phyloP scores from a whole-genome alignment of 2,113 vertebrate species.

The Oxygymnocypris stewartii region DNA sequence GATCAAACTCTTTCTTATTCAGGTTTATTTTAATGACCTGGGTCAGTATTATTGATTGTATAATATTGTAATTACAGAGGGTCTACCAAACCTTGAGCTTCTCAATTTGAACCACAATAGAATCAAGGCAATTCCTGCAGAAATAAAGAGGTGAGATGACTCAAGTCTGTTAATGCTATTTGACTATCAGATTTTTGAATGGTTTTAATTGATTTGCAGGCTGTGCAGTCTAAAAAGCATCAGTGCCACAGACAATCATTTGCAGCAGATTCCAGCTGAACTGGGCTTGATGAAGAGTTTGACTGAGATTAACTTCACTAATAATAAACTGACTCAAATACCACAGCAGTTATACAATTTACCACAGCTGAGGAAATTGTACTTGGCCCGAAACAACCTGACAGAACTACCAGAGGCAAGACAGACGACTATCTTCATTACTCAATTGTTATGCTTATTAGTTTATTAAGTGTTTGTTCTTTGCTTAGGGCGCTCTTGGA shows the following conservation, averaged over 20 bases:
- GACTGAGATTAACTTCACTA: slow-evolving; percentile 69
- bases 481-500: slow-evolving; percentile 66
- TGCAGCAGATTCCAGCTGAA: slow-evolving; percentile 71
- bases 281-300: slow-evolving; percentile 69
- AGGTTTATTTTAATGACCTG: neutral
- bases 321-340: slow-evolving; percentile 70
- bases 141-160: slow-evolving; percentile 65
- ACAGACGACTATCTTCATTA: neutral
- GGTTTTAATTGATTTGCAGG: slow-evolving; percentile 47
- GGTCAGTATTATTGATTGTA: neutral
- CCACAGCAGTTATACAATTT: slow-evolving; percentile 70
- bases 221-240: slow-evolving; percentile 63
- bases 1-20: slow-evolving; percentile 40
- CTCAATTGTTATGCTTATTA: neutral
- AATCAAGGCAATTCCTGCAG: slow-evolving; percentile 71
- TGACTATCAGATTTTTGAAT: neutral
- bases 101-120: slow-evolving; percentile 82
- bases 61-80: slow-evolving; percentile 62
- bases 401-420: slow-evolving; percentile 70
- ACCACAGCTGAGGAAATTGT: slow-evolving; percentile 67
- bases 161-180: neutral
- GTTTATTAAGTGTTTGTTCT: slow-evolving; percentile 24
- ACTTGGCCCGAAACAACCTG: slow-evolving; percentile 74
- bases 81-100: slow-evolving; percentile 69
- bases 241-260: slow-evolving; percentile 70